Conservation (phyloP, 2,888 invertebrate species). For the Pseudanteris insignis region DNA sequence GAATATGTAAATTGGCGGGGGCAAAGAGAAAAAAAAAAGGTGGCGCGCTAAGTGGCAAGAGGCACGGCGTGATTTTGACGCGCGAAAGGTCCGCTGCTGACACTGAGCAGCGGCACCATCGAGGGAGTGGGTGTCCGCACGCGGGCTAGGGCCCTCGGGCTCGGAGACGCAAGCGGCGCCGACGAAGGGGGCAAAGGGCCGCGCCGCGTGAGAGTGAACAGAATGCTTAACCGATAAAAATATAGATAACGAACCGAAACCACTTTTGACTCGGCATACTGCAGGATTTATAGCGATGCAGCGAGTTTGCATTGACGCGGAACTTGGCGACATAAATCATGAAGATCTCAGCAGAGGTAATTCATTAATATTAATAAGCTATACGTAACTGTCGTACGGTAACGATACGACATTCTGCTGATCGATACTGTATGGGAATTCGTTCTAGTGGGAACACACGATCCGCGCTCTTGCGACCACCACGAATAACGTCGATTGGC, state of each 20-base stretch:
- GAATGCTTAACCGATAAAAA: slow-evolving; percentile 57
- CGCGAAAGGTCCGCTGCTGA: too few species aligned
- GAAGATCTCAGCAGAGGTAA: slow-evolving; percentile 58
- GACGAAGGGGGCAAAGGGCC: slow-evolving; percentile 6
- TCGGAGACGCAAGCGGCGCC: neutral
- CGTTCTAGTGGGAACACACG: slow-evolving; percentile 43
- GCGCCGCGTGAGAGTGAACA: slow-evolving; percentile 45
- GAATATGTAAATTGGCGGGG: slow-evolving; percentile 36
- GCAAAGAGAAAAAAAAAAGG: slow-evolving; percentile 28
- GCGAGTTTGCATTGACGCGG: slow-evolving; percentile 61
- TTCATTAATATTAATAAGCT: slow-evolving; percentile 66
- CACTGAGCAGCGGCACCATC: too few species aligned
- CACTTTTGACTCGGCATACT: slow-evolving; percentile 62
- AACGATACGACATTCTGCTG: slow-evolving; percentile 57
- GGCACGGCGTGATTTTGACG: too few species aligned
- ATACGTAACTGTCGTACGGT: slow-evolving; percentile 59
- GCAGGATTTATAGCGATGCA: slow-evolving; percentile 64
- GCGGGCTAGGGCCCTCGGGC: too few species aligned
- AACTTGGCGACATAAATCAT: slow-evolving; percentile 63
- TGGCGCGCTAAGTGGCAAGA: slow-evolving; percentile 1
- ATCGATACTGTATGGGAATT: slow-evolving; percentile 46
- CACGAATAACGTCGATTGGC: slow-evolving; percentile 46
- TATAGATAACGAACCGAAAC: slow-evolving; percentile 65
- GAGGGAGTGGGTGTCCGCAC: too few species aligned
- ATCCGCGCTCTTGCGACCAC: slow-evolving; percentile 33